Conservation (phyloP, 1,140 invertebrate genomes). For the Cotesia chilonis region DNA sequence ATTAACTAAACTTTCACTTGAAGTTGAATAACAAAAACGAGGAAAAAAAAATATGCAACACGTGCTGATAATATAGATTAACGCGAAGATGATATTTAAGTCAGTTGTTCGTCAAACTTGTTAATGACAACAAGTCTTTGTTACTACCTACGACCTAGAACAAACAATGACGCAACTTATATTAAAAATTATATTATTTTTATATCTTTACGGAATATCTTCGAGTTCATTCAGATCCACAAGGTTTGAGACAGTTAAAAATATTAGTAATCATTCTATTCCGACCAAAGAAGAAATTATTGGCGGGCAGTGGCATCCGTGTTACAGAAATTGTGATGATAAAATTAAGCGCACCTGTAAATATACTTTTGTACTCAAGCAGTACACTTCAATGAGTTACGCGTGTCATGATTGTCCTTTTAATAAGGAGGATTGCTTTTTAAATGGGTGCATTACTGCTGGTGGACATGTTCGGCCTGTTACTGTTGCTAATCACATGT, state of each 20-base stretch:
- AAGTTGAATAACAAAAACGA: slow-evolving; percentile 26
- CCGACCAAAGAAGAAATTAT: slow-evolving; percentile 24
- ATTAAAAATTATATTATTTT: neutral
- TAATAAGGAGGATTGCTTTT: slow-evolving; percentile 60
- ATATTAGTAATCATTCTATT: neutral
- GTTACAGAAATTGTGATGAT: slow-evolving; percentile 60
- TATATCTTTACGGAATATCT: neutral
- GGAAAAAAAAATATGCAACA: slow-evolving; percentile 11
- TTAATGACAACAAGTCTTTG: neutral
- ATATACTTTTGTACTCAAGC: slow-evolving; percentile 39
- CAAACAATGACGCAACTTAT: neutral
- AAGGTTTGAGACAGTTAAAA: slow-evolving; percentile 18
- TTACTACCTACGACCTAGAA: neutral
- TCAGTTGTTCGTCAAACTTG: slow-evolving; percentile 1
- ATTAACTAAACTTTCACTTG: neutral
- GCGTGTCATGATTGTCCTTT: slow-evolving; percentile 65
- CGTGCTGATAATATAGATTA: slow-evolving; percentile 39
- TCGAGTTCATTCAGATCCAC: slow-evolving; percentile 9
- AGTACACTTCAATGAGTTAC: slow-evolving; percentile 46
- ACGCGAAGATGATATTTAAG: slow-evolving; percentile 6
- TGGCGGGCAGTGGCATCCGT: slow-evolving; percentile 53
- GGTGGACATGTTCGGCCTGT: slow-evolving; percentile 62
- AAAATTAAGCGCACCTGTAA: slow-evolving; percentile 30
- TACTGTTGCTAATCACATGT: slow-evolving; percentile 60
- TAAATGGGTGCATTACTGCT: slow-evolving; percentile 62